Evolutionary conservation across 2,797 vertebrate species (phyloP), one percentile per base, ranked within the genome.

Genomic region (Mormyrus proboscirostris): DNA sequence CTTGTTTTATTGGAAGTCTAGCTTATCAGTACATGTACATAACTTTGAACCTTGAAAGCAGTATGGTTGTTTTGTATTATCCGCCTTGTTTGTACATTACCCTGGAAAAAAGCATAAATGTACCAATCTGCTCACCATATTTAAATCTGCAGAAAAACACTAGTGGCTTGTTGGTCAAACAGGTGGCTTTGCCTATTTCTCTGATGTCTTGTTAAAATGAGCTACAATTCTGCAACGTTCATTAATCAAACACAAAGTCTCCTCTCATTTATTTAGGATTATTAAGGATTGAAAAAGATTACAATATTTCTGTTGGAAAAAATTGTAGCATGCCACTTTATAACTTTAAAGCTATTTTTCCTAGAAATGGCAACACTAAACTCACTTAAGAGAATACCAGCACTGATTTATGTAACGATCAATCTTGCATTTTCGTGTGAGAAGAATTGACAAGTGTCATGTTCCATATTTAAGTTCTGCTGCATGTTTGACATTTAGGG

Each of bases 401-500:
- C 65, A 38, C 65, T 73, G 65, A 38, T 73, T 73, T 38, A 38
- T 38, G 4, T 14, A 73, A 12, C 9, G 14, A 33, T 73, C 0
- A 33, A 55, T 55, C 53, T 19, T 25, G 41, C 82, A 51, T 51
- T 25, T 44, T 84, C 2, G 0, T 50, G 47, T 49, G 3, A 84
- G 65, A 55, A 59, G 41, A 33, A 59, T 4, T 22, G 53, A 50
- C 25, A 7, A 41, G 47, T 84, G 16, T 33, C 79, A 82, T 5
- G 51, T 59, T n/a, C 41, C 47, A 84, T 82, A 22, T 82, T 65
- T 50, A 79, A 47, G 33, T 82, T 16, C 25, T 86, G 62, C 73
- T 44, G 9, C 69, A 53, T 22, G 19, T 51, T n/a, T 96, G 95
- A 95, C 95, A 95, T 96, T 96, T 96, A 91, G 91, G 85, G 90